Base-by-base conservation (phyloP, 1,140 invertebrate species). In the Oedothorax gibbosus region DNA sequence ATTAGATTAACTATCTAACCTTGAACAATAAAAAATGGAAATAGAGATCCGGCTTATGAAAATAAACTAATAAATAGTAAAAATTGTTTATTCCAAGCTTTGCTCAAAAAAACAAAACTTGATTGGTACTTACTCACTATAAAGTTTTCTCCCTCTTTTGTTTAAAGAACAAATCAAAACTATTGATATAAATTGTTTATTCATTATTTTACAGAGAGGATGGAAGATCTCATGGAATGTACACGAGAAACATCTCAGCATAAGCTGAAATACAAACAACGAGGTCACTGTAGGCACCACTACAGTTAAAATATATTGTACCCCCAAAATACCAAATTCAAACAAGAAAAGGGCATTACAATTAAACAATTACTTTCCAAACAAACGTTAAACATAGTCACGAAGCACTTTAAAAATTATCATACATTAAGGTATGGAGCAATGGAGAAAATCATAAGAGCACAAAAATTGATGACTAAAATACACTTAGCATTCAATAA, bases 191-290 rank as follows among this genome's bases (percentile, higher is more conserved):
- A 75, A 57, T 75, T 53, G 57, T 75, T 75, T 75, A 75, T 75
- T 75, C 53, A 75, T 10, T 57, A 57, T 75, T 75, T 53, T 75
- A 75, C 72, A 75, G 54, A 75, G 35, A 75, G 51, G 72, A 56
- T 57, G 56, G 72, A 56, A 75, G 56, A 57, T 56, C 51, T 75
- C 72, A 75, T 75, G 72, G 72, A 75, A 75, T 75, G 72, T 75
- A 75, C 72, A 53, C 56, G 57, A 75, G 72, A 71, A n/a, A 14
- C 21, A 75, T 75, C 57, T 75, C 20, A 75, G 72, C 21, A 11
- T 21, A 7, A 75, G 72, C 54, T 75, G 18, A 75, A 75, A 75
- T 57, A 57, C 72, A 57, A 57, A 57, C 21, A 75, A 75, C 57
- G 72, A 75, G 72, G 72, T 75, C 57, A 57, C 54, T 35, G 35